Percentiles rank a stretch among this genome's conserved stretches.
Conservation (phyloP, 2,113 vertebrate species). For the Craseonycteris thonglongyai region DNA sequence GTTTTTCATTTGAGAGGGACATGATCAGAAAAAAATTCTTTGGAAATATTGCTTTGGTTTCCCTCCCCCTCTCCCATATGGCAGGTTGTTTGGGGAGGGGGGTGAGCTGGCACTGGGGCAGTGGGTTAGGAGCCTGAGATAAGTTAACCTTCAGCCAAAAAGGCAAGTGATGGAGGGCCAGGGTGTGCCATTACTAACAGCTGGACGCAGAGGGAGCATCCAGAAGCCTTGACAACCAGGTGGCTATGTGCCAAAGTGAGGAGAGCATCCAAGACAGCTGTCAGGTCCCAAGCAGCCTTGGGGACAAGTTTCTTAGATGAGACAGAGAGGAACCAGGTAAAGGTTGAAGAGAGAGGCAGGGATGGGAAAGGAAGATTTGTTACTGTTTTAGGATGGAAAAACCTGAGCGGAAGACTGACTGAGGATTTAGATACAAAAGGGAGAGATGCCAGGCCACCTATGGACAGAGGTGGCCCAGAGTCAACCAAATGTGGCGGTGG, state of each 20-base stretch:
- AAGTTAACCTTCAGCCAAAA: background rate
- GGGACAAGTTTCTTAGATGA: background rate
- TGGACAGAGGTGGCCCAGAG: background rate
- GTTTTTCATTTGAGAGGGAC: background rate
- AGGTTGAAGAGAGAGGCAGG: background rate
- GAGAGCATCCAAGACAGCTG: background rate
- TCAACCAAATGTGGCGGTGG: background rate
- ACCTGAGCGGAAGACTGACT: background rate
- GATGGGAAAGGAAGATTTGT: background rate
- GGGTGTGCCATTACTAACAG: background rate
- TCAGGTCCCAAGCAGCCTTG: background rate
- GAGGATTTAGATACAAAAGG: background rate
- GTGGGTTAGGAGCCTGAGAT: background rate
- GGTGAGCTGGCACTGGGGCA: background rate
- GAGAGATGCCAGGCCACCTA: background rate
- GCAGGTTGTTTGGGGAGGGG: background rate
- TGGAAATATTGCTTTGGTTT: constrained; percentile 12
- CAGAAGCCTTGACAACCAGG: background rate
- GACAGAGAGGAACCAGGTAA: background rate
- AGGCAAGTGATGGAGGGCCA: background rate
- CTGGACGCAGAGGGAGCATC: background rate
- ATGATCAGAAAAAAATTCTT: background rate
- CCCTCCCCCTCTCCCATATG: fast-evolving
- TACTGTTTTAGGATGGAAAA: background rate
- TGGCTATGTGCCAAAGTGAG: background rate